Percentiles rank a stretch among this genome's conserved stretches.
Evolutionary conservation across 2,888 invertebrate genomes (phyloP).

Genomic region (Biston betularia): DNA sequence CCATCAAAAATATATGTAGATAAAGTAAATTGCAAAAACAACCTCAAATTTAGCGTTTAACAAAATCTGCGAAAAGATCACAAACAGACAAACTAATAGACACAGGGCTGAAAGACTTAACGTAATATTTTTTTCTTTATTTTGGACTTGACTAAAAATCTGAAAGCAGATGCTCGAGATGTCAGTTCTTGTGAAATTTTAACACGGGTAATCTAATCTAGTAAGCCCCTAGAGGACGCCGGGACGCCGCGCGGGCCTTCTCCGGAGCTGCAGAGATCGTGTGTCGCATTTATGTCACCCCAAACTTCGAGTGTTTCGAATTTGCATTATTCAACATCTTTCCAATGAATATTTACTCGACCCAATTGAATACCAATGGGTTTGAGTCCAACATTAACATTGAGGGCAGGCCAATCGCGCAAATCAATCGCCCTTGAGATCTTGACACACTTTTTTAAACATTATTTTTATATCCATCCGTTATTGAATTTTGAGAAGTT

Average conservation of each 20-base stretch:
- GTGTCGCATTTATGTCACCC: conserved; percentile 56
- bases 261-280: conserved; percentile 47
- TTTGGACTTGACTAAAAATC: conserved; percentile 4
- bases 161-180: conserved; percentile 8
- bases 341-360: conserved; percentile 62
- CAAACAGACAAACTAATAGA: conserved; percentile 10
- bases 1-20: no score
- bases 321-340: conserved; percentile 63
- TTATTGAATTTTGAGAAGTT: conserved; percentile 25
- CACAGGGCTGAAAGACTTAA: not conserved
- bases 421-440: conserved; percentile 46
- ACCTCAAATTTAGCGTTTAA: not conserved
- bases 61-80: not conserved
- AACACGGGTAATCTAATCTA: conserved; percentile 23
- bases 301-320: conserved; percentile 57
- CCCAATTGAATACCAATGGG: conserved; percentile 61
- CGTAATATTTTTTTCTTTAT: conserved; percentile 6
- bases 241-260: conserved; percentile 19
- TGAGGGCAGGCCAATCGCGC: conserved; percentile 45
- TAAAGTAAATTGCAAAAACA: no score
- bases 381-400: conserved; percentile 53
- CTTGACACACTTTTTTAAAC: conserved; percentile 35
- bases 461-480: conserved; percentile 28
- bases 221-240: conserved; percentile 17
- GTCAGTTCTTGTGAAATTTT: conserved; percentile 26